These are phyloP conservation scores for mouse (Mus musculus) DNA, from an alignment of 2,113 vertebrate genomes.

Conservation along the genomic window DNA sequence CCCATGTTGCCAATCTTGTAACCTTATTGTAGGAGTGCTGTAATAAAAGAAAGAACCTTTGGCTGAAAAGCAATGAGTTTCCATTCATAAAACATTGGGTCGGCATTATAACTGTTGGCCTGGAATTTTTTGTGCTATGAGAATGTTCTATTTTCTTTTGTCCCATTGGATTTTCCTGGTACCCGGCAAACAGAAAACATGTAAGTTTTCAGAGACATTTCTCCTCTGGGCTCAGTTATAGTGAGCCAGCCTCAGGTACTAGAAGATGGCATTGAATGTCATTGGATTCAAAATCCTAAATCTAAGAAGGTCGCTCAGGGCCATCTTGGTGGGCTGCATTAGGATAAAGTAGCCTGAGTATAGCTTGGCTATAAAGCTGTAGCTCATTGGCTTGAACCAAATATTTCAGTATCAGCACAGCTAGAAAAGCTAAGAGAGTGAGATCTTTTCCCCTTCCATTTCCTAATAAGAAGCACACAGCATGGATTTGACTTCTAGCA, in stretches of 20 bases:
- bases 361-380: background rate
- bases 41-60: conserved; percentile 39
- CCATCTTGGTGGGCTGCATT: background rate
- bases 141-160: conserved; percentile 7
- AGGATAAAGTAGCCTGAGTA: background rate
- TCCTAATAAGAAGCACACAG: background rate
- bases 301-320: background rate
- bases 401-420: background rate
- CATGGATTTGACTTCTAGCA: background rate
- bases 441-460: background rate
- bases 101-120: conserved; percentile 5
- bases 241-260: background rate
- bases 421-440: background rate
- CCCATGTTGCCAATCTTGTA: background rate
- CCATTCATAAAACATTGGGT: background rate
- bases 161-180: conserved; percentile 11
- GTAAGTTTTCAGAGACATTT: background rate
- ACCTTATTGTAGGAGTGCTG: background rate
- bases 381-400: background rate
- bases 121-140: background rate
- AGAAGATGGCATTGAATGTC: background rate
- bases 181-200: background rate
- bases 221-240: background rate
- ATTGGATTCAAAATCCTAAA: background rate
- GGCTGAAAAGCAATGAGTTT: conserved; percentile 31